phyloP scores from a whole-genome alignment of 2,113 vertebrate genomes.

The Climacteris rufus region DNA sequence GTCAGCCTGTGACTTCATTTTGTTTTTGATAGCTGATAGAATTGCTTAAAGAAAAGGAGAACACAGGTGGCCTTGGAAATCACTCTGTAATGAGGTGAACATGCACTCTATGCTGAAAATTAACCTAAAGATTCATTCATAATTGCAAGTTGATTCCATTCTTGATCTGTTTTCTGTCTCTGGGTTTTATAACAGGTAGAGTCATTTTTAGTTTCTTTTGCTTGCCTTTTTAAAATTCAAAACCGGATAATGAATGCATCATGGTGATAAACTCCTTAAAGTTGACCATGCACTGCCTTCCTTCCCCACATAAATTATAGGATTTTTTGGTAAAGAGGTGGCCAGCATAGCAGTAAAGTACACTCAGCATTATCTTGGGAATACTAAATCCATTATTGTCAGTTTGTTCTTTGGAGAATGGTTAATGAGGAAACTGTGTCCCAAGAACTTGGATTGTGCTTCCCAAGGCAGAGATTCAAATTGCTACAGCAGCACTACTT shows the following conservation, averaged over 20 bases:
- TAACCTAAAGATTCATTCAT: neutral
- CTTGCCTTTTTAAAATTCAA: neutral
- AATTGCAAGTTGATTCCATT: neutral
- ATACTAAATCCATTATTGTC: conserved; percentile 54
- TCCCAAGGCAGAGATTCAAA: conserved; percentile 17
- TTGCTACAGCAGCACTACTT: conserved; percentile 4
- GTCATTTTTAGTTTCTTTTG: neutral
- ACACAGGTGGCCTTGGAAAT: neutral
- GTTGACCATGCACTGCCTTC: neutral
- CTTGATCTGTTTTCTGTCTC: neutral
- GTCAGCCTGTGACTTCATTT: neutral
- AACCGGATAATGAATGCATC: neutral
- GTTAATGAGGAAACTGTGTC: conserved; percentile 18
- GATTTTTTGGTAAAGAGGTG: conserved; percentile 34
- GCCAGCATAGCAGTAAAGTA: neutral
- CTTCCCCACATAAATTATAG: neutral
- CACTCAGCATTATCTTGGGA: neutral
- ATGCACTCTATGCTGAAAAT: neutral
- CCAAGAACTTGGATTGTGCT: neutral
- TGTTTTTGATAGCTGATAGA: neutral
- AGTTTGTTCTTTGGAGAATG: conserved; percentile 46
- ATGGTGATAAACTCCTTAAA: neutral
- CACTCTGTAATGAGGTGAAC: neutral
- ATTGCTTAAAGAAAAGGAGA: neutral
- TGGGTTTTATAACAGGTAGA: neutral